Evolutionary conservation across 1,140 invertebrate genomes (phyloP), one percentile per base, ranked within the genome.

Genomic region (Pygmarrhopalites habei): DNA sequence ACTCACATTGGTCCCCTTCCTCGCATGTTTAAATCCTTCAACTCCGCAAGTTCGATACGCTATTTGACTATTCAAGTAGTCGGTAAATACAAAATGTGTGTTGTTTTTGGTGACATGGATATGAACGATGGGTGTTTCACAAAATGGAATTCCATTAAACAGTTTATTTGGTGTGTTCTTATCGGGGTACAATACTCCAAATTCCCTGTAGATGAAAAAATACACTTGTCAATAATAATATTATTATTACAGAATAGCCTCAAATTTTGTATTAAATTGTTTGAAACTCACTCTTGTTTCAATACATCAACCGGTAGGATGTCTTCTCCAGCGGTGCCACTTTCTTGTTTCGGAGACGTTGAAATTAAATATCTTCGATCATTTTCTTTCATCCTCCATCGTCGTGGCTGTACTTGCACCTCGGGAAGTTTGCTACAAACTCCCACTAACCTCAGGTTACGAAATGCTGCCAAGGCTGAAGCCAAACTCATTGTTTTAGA

Each of bases 1-100:
- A n/a, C n/a, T n/a, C n/a, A n/a, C 86, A 75, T 94, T 96, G 10
- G 94, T 97, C 63, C 92, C 93, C 78, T 97, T 97, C 68, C 86
- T 86, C 2, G 91, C 85, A 78, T 95, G 91, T 76, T 94, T 95
- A 73, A 93, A 98, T 26, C 95, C 95, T 77, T 97, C 93, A 63
- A 87, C 82, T 19, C 92, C 89, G 81, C 90, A 87, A 5, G 88
- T 84, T 57, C 85, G 77, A 30, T 64, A 62, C 19, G 39, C 60
- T 55, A 70, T 52, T 14, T 60, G 61, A 58, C 72, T 75, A 79
- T 87, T 89, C 76, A 82, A 81, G 58, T 75, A 65, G 77, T 91
- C 82, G 2, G 86, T 86, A 12, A 92, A 64, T 30, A 79, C 79
- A 60, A 95, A 80, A 51, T 93, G 85, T 17, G 92, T 95, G 75